Conservation (phyloP, 64 coral and sea anemone genomes). For the Orbicella faveolata region DNA sequence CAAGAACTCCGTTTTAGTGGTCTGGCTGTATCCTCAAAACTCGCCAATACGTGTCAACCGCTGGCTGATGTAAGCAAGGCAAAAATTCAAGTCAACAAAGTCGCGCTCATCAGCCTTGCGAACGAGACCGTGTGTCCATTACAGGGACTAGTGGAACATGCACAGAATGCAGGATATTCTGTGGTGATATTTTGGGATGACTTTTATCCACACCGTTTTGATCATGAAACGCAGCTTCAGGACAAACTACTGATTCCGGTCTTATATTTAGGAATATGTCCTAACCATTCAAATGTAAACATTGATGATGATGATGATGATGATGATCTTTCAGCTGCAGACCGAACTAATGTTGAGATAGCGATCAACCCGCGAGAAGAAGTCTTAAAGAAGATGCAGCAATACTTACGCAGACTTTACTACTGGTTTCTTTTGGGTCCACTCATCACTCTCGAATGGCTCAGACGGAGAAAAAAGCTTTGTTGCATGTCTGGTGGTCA, state of each 20-base stretch:
- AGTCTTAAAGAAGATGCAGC: background rate
- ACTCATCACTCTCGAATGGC: background rate
- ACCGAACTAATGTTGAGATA: no score
- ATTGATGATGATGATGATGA: background rate
- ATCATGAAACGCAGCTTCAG: background rate
- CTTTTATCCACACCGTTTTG: background rate
- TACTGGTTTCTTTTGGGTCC: background rate
- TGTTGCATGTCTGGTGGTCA: background rate
- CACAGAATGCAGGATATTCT: conserved; percentile 12
- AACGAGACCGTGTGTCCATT: background rate
- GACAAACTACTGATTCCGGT: background rate
- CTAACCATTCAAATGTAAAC: no score
- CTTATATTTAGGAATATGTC: background rate
- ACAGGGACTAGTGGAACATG: background rate
- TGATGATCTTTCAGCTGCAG: background rate
- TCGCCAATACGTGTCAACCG: background rate
- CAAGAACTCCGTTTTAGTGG: background rate
- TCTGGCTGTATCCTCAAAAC: background rate
- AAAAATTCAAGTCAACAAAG: background rate
- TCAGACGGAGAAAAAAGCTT: background rate
- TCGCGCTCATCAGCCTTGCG: background rate
- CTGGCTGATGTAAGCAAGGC: background rate
- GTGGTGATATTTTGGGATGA: background rate
- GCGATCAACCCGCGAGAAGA: background rate
- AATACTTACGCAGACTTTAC: background rate